Base-by-base conservation (phyloP, 2,888 invertebrate genomes). In the Meghimatium bilineatum region DNA sequence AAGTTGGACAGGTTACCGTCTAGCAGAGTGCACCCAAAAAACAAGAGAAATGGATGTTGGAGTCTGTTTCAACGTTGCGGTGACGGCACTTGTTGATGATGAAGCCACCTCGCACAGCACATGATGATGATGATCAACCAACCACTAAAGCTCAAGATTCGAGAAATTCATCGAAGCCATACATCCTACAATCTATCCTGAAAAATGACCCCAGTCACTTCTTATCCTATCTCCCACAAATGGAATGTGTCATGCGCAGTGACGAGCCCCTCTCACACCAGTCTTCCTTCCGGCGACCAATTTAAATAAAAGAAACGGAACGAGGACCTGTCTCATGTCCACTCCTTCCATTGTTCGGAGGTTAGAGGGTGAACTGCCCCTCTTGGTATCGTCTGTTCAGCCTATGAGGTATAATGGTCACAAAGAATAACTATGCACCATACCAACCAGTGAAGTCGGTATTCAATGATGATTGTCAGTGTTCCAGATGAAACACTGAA, bases 191-290 rank as follows among this genome's bases (percentile, higher is more conserved):
- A 44, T 44, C 12, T 44, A 5, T 44, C 44, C 5, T 44, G 44
- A 44, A 44, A 44, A 44, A 44, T 44, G 44, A 44, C 12, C 56
- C 56, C 56, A 56, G 56, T 3, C 14, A 6, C 2, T 23, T 56
- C 20, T 17, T 23, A 56, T 56, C 20, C 2, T 56, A 56, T 56
- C 17, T 56, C 49, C 74, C 26, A 74, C 74, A 74, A 74, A 44
- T 38, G 74, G 74, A 74, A 74, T 74, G 74, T 74, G 74, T 74
- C 74, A 74, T 23, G 10, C 23, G 49, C 49, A 74, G 44, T 74
- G 44, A 44, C n/a, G n/a, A 12, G 49, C 74, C 17, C 74, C 10
- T 49, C 23, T 26, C 23, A 20, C 49, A n/a, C 49, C 74, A 26
- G 49, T 49, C 44, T 36, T 49, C 49, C 49, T 23, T 20, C 74